Base-by-base conservation (phyloP, 1,140 invertebrate genomes). In the Tachypleus tridentatus region DNA sequence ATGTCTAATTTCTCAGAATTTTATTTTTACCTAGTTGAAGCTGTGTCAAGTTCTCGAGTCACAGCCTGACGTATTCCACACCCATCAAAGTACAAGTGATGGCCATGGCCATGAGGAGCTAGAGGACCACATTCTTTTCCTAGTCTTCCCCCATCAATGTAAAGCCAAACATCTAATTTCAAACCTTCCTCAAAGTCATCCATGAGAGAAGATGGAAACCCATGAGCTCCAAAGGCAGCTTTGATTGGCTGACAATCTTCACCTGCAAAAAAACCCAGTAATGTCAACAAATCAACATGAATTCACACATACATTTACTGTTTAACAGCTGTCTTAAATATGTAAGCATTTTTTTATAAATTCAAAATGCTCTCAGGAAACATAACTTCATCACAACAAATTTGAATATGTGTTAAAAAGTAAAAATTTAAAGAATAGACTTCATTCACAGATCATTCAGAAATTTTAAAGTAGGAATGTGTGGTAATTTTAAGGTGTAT, bases 71-170 rank as follows among this genome's bases (percentile, higher is more conserved):
- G 66, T 10, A 72, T 67, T 4, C 77, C 77, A 74, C 79, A 80
- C 49, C 76, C 78, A 66, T 76, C 78, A 71, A 80, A 80, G 64
- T 80, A 79, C 3, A 80, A 69, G 29, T 77, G 78, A 64, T 78
- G 79, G 4, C 79, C 79, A 68, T 79, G 77, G 50, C 76, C 76
- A 68, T 74, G 74, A 0, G 78, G 78, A 5, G 75, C 71, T 57
- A 80, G 67, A 10, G 76, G 74, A 29, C 76, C 77, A 74, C 79
- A 80, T 3, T 78, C 78, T 63, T 76, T 72, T 3, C 77, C 76
- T 5, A 79, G 73, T 47, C 72, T 74, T 50, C 78, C 79, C 8
- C 79, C 79, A n/a, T 72, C 69, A 9, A 79, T 74, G n/a, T 65
- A 61, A 5, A 70, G 69, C 78, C 79, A 80, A 61, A 75, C 71